Base-by-base conservation (phyloP, 2,888 invertebrate species). In the Galerucella calmariensis region DNA sequence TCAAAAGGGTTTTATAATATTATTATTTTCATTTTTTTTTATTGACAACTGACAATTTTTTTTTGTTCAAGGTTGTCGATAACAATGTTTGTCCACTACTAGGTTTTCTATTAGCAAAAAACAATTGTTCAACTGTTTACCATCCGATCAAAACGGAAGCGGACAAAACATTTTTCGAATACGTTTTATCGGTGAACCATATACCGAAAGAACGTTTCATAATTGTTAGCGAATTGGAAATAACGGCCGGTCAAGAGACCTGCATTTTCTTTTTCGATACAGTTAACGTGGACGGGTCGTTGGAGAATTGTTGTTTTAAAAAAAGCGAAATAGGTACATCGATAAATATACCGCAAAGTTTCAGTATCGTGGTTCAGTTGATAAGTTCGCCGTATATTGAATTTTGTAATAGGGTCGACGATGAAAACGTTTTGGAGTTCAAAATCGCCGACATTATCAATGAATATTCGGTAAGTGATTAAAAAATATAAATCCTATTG, bases 61-160 rank as follows among this genome's bases (percentile, higher is more conserved):
- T 75, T 69, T 44, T 69, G 2, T 85, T 74, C 80, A 82, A 80
- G 77, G 85, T 92, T 76, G 85, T 91, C 65, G 93, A 93, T 84
- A 86, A 91, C 44, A 89, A 89, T 79, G 90, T 91, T 8, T 91
- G 93, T 83, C 93, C 93, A 1, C 79, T 92, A 59, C 89, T 92
- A 82, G 92, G 92, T 0, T 83, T 93, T 59, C 84, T 89, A 70
- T 85, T 92, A 84, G 85, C 92, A 24, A 90, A 90, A 81, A 87
- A 88, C 69, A 65, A 79, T 86, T 51, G 79, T 85, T 61, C 82
- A 86, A 35, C 81, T 41, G 78, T 82, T 69, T 78, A 80, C 59
- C 80, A 79, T 44, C 71, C 75, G 5, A 75, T 80, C 59, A 80
- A 77, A 61, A 76, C 78, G 6, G 77, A 78, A 44, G 27, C 66